Evolutionary conservation across 2,888 invertebrate species (phyloP), one percentile per base, ranked within the genome.

Genomic region (Tiliacea aurago): DNA sequence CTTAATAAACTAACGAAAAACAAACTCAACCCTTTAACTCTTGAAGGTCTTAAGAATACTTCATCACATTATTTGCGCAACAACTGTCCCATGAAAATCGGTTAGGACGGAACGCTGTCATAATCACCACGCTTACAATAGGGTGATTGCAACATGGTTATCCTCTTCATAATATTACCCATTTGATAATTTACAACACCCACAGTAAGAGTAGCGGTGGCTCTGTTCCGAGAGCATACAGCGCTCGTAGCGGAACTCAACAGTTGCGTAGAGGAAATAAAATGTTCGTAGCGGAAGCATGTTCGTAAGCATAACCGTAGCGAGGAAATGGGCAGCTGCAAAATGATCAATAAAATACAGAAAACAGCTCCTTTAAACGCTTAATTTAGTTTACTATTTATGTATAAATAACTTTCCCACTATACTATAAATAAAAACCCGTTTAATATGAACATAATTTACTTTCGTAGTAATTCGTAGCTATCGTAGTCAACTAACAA

Each of bases 251-350:
- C 28, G 20, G 51, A 28, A 75, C 58, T 72, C 20, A 4, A 37
- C 3, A 49, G 33, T 23, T 23, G 11, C 64, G 55, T 51, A 56
- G 37, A 51, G 49, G 55, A 65, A 65, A 62, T 20, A 51, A 65
- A 41, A 45, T 23, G 6, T 56, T 62, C 65, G 51, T 73, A 77
- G 73, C 59, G 79, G 49, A 72, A 62, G 45, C 20, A 51, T 33
- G 41, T 28, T 79, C 55, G 79, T 62, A 79, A 73, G 55, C 72
- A 62, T 10, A 45, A 62, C 49, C 63, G 58, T 71, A 65, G 72
- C 72, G 2, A 61, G 4, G 11, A n/a, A 47, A 2, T 13, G 13
- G 3, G 23, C 37, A 70, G 37, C 15, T 28, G 7, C 28, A 13
- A 43, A 68, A 37, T 62, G 11, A 69, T 55, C 41, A 49, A 43